Base-by-base conservation (phyloP, 2,797 vertebrate species). In the Eospalax fontanierii region DNA sequence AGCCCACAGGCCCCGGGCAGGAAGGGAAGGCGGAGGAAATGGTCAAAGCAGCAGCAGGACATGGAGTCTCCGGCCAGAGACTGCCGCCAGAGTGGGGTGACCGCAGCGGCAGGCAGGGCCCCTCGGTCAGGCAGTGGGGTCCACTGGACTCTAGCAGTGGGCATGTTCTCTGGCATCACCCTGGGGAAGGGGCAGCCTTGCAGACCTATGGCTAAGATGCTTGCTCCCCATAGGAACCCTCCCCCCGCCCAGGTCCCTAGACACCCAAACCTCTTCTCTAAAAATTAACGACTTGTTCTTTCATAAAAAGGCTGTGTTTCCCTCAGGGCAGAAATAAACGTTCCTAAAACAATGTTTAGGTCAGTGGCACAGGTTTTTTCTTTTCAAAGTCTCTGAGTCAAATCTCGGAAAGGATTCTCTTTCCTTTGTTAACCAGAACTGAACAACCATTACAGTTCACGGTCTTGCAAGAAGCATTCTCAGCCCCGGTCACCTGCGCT, bases 391-490 rank as follows among this genome's bases (percentile, higher is more conserved):
- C 43, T 71, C 57, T 1, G 38, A n/a, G 40, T n/a, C 84, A 75
- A 93, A 71, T 12, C 80, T 50, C 35, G 66, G 50, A 54, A 84
- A 50, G 21, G 35, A 75, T 85, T 70, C 50, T 24, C 11, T 89
- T 85, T 84, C 80, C 66, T 97, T 93, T 83, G n/a, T 59, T 88
- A 92, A 81, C 54, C 30, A 22, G 19, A 76, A 38, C 24, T 6
- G 4, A 87, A 87, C 24, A 75, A 54, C 59, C 40, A 18, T 91
- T 38, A 78, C 68, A 65, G 76, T 84, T 73, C 71, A 11, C n/a
- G 30, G 22, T 35, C 2, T 2, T 40, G 61, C 63, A 61, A 24
- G 93, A 61, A 86, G 54, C 71, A 7, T 54, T 6, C 33, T 15
- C 21, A 35, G 80, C 33, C 78, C 86, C 59, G 66, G n/a, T 59